Conservation (phyloP, 2,113 vertebrate genomes). For the Peromyscus polionotus region DNA sequence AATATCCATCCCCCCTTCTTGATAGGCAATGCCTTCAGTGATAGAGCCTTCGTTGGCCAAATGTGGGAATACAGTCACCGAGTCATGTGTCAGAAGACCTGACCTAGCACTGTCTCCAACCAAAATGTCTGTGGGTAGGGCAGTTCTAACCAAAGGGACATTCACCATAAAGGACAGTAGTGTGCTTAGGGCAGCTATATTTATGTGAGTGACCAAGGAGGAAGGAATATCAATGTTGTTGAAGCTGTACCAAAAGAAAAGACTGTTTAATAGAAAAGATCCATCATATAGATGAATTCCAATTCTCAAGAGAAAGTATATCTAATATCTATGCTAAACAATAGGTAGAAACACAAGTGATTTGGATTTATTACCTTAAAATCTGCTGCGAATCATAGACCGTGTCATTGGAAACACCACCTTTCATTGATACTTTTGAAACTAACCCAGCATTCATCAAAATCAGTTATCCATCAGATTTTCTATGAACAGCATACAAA, state of each 20-base stretch:
- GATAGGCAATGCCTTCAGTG: not conserved
- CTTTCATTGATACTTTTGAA: not conserved
- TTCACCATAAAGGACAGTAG: not conserved
- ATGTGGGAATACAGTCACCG: not conserved
- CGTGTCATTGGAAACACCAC: not conserved
- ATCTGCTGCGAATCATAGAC: not conserved
- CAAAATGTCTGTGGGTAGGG: not conserved
- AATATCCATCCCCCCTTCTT: not conserved
- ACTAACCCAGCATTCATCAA: conserved; percentile 6
- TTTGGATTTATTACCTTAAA: not conserved
- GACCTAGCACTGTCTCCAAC: not conserved
- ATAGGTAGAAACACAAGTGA: not conserved
- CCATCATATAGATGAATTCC: not conserved
- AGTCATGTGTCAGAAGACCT: not conserved
- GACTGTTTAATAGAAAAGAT: not conserved
- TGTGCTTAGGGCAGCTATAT: not conserved
- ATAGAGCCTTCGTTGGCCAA: not conserved
- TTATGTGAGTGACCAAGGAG: not conserved
- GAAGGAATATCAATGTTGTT: not conserved
- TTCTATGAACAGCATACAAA: not conserved
- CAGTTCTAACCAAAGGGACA: not conserved
- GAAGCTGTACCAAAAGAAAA: not conserved
- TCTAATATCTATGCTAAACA: not conserved
- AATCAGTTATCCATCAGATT: conserved; percentile 19
- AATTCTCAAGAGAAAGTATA: not conserved